Percentiles rank a stretch among this genome's conserved stretches.
Evolutionary conservation across 2,797 vertebrate species (phyloP).

Genomic region (Enteromius afrohamiltoni): DNA sequence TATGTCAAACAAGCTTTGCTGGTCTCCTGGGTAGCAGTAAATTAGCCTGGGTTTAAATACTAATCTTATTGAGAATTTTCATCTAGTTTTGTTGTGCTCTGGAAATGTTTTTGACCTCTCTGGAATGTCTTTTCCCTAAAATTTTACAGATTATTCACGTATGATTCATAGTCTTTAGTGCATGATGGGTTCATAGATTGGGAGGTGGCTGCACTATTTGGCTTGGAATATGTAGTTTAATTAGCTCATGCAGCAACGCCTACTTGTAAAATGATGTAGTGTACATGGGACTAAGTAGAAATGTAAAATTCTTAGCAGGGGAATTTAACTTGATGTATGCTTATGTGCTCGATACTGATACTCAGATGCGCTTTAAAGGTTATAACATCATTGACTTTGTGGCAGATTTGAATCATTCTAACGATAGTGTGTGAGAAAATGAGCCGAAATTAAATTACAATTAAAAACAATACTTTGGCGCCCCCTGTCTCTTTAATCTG

Average conservation of each 20-base stretch:
- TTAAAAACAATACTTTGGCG: conserved; percentile 12
- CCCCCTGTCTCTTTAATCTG: conserved; percentile 13
- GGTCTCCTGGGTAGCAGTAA: conserved; percentile 45
- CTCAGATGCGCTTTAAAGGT: conserved; percentile 14
- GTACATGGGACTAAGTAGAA: neutral
- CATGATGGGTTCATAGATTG: neutral
- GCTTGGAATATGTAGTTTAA: neutral
- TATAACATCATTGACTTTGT: neutral
- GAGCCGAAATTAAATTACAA: neutral
- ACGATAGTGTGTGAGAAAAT: neutral
- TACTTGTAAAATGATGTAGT: conserved; percentile 2
- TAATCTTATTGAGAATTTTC: conserved; percentile 33
- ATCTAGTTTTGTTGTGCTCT: conserved; percentile 24
- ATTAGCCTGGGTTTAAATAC: conserved; percentile 17
- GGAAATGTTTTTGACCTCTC: conserved; percentile 22
- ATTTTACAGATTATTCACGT: neutral
- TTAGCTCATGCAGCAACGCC: neutral
- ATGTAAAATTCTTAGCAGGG: neutral
- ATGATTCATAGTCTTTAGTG: conserved; percentile 31
- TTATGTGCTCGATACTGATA: neutral
- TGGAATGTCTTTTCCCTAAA: conserved; percentile 26
- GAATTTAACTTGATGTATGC: neutral
- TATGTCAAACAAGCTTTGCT: conserved; percentile 43
- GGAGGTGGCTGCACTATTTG: conserved; percentile 10
- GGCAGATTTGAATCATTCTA: neutral